phyloP scores from a whole-genome alignment of 2,888 invertebrate species.

The Eristalis intricaria region DNA sequence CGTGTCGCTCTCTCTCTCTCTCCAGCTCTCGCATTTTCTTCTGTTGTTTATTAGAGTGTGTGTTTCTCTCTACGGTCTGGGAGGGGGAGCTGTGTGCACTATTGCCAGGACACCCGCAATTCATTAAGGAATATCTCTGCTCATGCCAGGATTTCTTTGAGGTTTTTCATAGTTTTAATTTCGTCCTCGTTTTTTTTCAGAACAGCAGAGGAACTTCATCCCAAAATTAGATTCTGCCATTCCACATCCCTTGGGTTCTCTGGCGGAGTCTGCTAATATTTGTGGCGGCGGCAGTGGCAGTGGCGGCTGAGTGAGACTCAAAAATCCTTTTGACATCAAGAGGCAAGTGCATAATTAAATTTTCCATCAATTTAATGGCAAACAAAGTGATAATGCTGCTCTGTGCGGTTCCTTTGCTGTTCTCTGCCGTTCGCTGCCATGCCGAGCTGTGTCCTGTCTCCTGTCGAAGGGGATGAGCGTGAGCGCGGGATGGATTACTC shows the following conservation, averaged over 20 bases:
- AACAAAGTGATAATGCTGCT: conserved; percentile 52
- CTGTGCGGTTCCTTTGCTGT: neutral
- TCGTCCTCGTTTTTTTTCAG: neutral
- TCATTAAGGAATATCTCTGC: neutral
- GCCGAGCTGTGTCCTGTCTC: neutral
- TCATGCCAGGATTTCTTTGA: no score
- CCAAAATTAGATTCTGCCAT: conserved; percentile 25
- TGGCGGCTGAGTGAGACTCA: neutral
- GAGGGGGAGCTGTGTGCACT: neutral
- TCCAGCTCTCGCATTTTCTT: neutral
- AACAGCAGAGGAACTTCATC: conserved; percentile 5
- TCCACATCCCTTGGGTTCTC: neutral
- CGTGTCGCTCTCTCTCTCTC: neutral
- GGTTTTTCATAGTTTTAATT: neutral
- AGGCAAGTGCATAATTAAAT: conserved; percentile 53
- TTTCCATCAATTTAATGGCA: conserved; percentile 57
- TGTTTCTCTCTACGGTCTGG: neutral
- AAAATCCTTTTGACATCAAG: conserved; percentile 39
- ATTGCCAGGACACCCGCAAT: neutral
- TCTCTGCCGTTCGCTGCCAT: neutral
- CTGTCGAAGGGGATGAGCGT: neutral
- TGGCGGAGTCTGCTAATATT: no score
- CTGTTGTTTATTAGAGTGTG: neutral
- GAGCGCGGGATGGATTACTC: conserved; percentile 41
- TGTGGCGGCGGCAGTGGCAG: neutral